Conservation (phyloP, 2,113 vertebrate genomes). For the Lycocorax pyrrhopterus region DNA sequence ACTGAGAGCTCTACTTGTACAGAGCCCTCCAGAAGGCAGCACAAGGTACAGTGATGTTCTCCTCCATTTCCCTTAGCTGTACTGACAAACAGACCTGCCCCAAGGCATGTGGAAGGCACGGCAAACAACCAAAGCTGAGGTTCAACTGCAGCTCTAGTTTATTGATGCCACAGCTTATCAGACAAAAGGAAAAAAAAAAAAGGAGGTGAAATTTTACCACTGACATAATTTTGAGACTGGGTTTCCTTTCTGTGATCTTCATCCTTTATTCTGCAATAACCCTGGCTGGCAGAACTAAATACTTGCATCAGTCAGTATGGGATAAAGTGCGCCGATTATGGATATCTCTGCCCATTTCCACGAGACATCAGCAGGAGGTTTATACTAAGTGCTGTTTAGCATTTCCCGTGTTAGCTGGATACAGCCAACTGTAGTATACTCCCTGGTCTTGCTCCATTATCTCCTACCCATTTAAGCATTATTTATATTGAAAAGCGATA, state of each 20-base stretch:
- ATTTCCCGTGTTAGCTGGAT: not conserved
- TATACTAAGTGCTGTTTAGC: not conserved
- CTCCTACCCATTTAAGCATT: not conserved
- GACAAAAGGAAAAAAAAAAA: not conserved
- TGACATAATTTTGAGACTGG: not conserved
- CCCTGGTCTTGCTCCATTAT: not conserved
- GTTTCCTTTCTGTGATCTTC: not conserved
- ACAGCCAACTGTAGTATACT: not conserved
- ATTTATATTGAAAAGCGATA: not conserved
- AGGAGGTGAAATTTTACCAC: not conserved
- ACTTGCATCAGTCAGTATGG: not conserved
- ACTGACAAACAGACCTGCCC: not conserved
- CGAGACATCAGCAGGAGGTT: not conserved
- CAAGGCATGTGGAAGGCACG: rapidly evolving
- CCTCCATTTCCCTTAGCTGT: not conserved
- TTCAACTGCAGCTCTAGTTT: not conserved
- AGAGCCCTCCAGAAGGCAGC: not conserved
- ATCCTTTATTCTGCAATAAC: not conserved
- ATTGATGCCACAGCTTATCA: not conserved
- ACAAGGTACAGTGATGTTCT: not conserved
- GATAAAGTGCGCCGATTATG: not conserved
- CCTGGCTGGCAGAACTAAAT: not conserved
- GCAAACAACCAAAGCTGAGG: not conserved
- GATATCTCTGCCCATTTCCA: not conserved
- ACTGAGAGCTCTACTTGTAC: rapidly evolving